Evolutionary conservation across 2,888 invertebrate genomes (phyloP).

Genomic region (Lycophotia porphyrea): DNA sequence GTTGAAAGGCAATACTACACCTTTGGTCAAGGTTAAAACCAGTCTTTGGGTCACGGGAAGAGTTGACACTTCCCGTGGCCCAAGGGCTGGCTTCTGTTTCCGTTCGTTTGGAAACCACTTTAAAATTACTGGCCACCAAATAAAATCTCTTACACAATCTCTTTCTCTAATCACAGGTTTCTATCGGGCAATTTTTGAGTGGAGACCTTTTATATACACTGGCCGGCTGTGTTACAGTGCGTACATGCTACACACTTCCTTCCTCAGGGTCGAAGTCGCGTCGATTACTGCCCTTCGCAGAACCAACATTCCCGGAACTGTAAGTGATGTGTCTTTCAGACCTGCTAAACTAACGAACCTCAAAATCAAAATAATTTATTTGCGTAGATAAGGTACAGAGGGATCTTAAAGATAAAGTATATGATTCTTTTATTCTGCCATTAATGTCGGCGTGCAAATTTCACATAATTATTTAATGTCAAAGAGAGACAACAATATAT

Average conservation of each 20-base stretch:
- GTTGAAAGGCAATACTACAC: not conserved
- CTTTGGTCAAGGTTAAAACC: not conserved
- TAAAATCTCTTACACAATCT: too few species aligned
- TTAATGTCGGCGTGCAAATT: too few species aligned
- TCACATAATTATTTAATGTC: too few species aligned
- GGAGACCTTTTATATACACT: constrained; percentile 66
- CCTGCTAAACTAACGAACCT: too few species aligned
- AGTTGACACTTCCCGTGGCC: not conserved
- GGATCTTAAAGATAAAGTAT: too few species aligned
- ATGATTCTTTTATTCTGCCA: too few species aligned
- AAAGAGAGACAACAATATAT: too few species aligned
- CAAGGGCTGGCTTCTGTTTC: not conserved
- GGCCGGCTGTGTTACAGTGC: constrained; percentile 66
- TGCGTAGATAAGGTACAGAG: too few species aligned
- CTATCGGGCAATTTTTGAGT: constrained; percentile 70
- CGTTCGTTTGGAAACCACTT: not conserved
- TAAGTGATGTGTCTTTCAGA: constrained; percentile 39
- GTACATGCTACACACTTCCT: constrained; percentile 63
- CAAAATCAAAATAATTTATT: too few species aligned
- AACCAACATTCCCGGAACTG: not conserved
- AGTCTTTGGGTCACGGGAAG: not conserved
- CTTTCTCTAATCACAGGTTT: constrained; percentile 61
- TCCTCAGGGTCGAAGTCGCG: constrained; percentile 35
- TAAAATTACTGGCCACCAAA: not conserved
- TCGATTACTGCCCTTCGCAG: constrained; percentile 28